Evolutionary conservation across 2,888 invertebrate species (phyloP).

Genomic region (Incurvaria masculella): DNA sequence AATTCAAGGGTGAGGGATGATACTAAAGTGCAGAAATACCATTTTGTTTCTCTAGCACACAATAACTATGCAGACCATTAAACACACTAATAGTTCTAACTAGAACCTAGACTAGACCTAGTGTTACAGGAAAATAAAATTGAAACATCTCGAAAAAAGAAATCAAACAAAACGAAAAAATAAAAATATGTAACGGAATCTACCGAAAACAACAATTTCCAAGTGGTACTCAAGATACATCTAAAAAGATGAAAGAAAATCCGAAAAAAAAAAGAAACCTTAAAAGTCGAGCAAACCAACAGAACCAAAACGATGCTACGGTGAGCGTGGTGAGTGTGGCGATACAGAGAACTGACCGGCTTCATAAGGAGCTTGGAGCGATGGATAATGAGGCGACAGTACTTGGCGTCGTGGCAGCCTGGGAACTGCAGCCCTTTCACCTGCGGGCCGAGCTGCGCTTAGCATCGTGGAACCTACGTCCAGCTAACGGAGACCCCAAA

Average conservation of each 20-base stretch:
- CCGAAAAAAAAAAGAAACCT: constrained; percentile 15
- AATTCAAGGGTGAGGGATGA: too few species aligned
- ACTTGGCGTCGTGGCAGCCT: constrained; percentile 92
- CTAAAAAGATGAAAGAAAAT: constrained; percentile 6
- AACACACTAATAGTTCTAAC: too few species aligned
- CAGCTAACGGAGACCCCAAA: constrained; percentile 20
- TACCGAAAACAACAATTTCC: constrained; percentile 18
- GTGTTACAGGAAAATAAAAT: too few species aligned
- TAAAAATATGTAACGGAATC: constrained; percentile 9
- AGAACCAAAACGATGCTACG: constrained; percentile 23
- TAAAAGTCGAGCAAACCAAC: constrained; percentile 19
- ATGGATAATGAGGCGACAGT: constrained; percentile 95
- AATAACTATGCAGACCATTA: too few species aligned
- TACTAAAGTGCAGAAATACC: too few species aligned
- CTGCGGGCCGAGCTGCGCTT: constrained; percentile 61
- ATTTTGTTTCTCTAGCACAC: too few species aligned
- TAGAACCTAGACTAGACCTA: too few species aligned
- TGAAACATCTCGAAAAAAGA: constrained; percentile 3
- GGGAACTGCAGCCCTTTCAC: constrained; percentile 96
- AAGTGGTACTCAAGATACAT: constrained; percentile 18
- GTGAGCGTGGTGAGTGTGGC: constrained; percentile 24
- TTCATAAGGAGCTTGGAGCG: constrained; percentile 94
- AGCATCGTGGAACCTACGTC: constrained; percentile 20
- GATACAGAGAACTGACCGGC: constrained; percentile 79
- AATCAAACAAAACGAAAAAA: constrained; percentile 15